Conservation (phyloP, 2,797 vertebrate genomes). For the Pantherophis alleghaniensis region DNA sequence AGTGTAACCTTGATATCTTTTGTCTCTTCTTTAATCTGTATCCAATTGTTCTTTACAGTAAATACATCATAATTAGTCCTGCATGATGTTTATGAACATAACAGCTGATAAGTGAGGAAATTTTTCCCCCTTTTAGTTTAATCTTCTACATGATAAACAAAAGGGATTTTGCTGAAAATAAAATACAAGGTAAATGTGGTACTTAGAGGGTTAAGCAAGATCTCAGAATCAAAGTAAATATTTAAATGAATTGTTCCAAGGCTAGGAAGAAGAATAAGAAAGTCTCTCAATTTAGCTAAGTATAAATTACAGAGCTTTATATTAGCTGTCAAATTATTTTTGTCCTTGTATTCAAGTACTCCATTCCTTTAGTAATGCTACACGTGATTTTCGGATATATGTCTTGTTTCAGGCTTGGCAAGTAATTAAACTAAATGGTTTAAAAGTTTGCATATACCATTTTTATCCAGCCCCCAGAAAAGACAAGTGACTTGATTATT, state of each 20-base stretch:
- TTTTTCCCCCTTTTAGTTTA: slow-evolving; percentile 47
- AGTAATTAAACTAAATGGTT: slow-evolving; percentile 65
- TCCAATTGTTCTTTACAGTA: slow-evolving; percentile 60
- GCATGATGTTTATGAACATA: slow-evolving; percentile 57
- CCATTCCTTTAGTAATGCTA: slow-evolving; percentile 59
- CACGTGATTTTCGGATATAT: slow-evolving; percentile 55
- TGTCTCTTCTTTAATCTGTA: slow-evolving; percentile 53
- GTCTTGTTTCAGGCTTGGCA: slow-evolving; percentile 61
- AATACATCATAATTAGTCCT: slow-evolving; percentile 55
- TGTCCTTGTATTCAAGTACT: slow-evolving; percentile 63
- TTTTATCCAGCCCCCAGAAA: slow-evolving; percentile 39
- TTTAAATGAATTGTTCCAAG: slow-evolving; percentile 72
- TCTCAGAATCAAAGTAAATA: slow-evolving; percentile 73
- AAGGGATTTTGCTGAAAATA: slow-evolving; percentile 45
- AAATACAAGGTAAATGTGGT: slow-evolving; percentile 45
- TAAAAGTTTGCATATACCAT: slow-evolving; percentile 48
- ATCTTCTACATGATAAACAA: slow-evolving; percentile 47
- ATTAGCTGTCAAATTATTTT: slow-evolving; percentile 71
- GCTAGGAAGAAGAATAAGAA: slow-evolving; percentile 34
- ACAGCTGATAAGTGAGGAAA: slow-evolving; percentile 59
- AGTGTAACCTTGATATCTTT: slow-evolving; percentile 41
- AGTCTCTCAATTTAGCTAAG: slow-evolving; percentile 68
- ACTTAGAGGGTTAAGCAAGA: slow-evolving; percentile 69
- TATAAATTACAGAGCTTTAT: slow-evolving; percentile 71
- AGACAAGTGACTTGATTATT: slow-evolving; percentile 53